Conservation (phyloP, 2,888 invertebrate genomes). For the Thysanoteuthis rhombus region DNA sequence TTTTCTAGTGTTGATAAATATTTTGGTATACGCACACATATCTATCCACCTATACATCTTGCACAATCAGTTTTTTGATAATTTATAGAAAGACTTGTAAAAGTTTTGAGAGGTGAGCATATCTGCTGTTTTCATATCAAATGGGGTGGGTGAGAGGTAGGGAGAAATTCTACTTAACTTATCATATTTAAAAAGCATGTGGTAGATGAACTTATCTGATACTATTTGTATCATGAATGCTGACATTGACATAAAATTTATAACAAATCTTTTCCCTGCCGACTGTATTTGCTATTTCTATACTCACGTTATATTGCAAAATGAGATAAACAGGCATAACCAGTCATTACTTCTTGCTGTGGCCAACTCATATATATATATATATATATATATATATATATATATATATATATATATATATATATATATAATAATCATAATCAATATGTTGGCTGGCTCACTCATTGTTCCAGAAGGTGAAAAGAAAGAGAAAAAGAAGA, state of each 20-base stretch:
- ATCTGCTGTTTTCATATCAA: not conserved
- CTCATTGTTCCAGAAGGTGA: not conserved
- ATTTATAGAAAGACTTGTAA: not conserved
- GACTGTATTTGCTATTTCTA: not conserved
- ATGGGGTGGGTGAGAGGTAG: no score
- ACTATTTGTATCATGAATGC: not conserved
- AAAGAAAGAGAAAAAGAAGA: not conserved
- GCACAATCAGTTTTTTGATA: not conserved
- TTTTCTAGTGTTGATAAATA: not conserved
- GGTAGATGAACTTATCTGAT: not conserved
- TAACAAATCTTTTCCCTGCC: not conserved
- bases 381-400: no score
- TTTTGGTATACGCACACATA: not conserved
- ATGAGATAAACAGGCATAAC: not conserved
- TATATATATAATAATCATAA: not conserved
- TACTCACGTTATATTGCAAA: not conserved
- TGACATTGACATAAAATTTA: not conserved
- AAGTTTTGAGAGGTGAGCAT: not conserved
- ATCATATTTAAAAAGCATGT: not conserved
- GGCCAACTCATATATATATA: not conserved
- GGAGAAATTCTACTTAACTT: not conserved
- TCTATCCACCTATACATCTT: not conserved
- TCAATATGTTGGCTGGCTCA: not conserved
- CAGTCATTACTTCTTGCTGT: not conserved
- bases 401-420: no score